A percentile compares a stretch with the other conserved stretches of the same genome.
These are phyloP conservation scores for Naja naja DNA, from an alignment of 2,113 vertebrate genomes.

Conservation along the genomic window DNA sequence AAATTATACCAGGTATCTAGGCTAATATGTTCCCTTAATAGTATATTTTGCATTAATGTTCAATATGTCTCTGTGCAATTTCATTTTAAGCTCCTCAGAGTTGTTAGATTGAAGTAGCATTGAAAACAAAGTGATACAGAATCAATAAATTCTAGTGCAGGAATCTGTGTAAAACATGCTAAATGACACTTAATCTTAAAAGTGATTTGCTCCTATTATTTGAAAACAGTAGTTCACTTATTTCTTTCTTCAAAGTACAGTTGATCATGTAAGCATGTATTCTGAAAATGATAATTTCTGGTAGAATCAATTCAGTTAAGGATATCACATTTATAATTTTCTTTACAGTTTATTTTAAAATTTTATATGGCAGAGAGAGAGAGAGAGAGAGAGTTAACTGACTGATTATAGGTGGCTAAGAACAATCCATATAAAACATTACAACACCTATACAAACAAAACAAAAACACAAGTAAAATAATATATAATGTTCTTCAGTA, in stretches of 20 bases:
- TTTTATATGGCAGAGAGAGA: neutral
- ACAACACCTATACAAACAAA: neutral
- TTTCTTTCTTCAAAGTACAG: neutral
- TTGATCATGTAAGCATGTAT: neutral
- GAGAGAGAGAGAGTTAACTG: neutral
- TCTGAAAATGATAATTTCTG: neutral
- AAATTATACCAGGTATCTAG: neutral
- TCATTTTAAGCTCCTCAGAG: neutral
- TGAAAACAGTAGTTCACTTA: neutral
- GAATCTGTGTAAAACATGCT: neutral
- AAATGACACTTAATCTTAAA: neutral
- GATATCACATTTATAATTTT: constrained; percentile 49
- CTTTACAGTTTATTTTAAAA: neutral
- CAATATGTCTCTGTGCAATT: neutral
- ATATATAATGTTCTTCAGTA: constrained; percentile 44
- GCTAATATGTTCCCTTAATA: neutral
- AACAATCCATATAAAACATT: neutral
- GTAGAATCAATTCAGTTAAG: constrained; percentile 33
- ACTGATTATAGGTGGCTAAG: neutral
- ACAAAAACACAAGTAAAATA: neutral
- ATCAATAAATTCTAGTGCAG: neutral
- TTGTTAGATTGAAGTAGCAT: neutral
- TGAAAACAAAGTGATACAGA: neutral
- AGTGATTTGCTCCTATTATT: neutral
- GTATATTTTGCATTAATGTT: neutral